Conservation (phyloP, 2,113 vertebrate species). For the Condylura cristata region DNA sequence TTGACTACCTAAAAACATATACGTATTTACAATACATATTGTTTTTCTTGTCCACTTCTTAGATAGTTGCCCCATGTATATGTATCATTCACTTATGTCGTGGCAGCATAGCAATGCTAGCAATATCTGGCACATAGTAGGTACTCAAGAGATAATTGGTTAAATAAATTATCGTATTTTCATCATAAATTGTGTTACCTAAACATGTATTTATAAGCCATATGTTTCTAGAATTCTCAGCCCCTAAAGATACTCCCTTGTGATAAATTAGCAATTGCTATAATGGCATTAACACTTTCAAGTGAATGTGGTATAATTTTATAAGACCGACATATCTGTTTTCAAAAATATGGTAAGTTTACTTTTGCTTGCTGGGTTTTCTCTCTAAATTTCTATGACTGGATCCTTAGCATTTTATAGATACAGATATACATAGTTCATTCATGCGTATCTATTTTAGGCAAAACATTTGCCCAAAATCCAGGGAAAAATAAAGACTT, state of each 20-base stretch:
- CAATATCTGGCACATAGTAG: background rate
- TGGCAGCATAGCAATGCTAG: background rate
- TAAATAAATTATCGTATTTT: background rate
- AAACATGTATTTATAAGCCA: background rate
- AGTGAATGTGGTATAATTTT: background rate
- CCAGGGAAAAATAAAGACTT: constrained; percentile 33
- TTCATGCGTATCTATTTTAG: background rate
- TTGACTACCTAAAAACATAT: background rate
- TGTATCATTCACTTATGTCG: background rate
- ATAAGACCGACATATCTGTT: background rate
- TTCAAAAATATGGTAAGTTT: background rate
- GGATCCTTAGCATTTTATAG: background rate
- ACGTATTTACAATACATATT: background rate
- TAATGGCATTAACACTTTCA: constrained; percentile 17
- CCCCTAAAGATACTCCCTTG: background rate
- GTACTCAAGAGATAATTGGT: background rate
- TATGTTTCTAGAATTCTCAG: constrained; percentile 19
- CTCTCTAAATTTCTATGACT: constrained; percentile 23
- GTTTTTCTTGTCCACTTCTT: background rate
- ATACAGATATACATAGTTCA: background rate
- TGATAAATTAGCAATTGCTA: background rate
- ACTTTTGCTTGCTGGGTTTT: background rate
- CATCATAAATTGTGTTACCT: background rate
- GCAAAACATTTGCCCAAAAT: constrained; percentile 15
- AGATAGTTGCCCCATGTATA: background rate